These are phyloP conservation scores for Nothoprocta perdicaria DNA, from an alignment of 2,113 vertebrate genomes.

Conservation along the genomic window DNA sequence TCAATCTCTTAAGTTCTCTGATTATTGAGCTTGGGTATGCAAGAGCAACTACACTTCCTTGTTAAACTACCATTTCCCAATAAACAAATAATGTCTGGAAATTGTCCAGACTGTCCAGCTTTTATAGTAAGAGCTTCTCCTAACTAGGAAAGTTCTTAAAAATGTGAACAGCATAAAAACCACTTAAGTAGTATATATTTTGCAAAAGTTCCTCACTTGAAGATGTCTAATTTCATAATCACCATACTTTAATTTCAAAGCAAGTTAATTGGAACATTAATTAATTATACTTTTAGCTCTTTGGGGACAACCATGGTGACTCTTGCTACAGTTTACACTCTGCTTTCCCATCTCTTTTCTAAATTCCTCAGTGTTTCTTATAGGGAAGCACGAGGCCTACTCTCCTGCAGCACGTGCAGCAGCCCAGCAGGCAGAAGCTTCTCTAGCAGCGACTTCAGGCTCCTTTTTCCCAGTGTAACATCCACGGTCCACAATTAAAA, in stretches of 20 bases:
- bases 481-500: background rate
- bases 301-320: background rate
- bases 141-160: background rate
- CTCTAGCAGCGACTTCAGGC: background rate
- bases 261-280: background rate
- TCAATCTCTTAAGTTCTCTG: background rate
- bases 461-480: background rate
- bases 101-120: background rate
- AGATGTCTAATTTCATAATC: background rate
- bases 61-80: background rate
- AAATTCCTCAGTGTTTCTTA: background rate
- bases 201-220: background rate
- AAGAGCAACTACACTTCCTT: background rate
- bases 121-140: background rate
- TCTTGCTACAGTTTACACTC: background rate
- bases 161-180: background rate
- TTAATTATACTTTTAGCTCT: background rate
- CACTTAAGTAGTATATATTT: background rate
- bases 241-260: background rate
- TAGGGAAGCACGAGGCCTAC: background rate
- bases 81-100: background rate
- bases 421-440: background rate
- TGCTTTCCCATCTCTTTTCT: background rate
- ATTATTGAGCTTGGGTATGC: background rate
- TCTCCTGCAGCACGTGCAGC: background rate